A percentile compares a stretch with the other conserved stretches of the same genome.
Conservation (phyloP, 2,888 invertebrate genomes). For the Liodrosophila aerea region DNA sequence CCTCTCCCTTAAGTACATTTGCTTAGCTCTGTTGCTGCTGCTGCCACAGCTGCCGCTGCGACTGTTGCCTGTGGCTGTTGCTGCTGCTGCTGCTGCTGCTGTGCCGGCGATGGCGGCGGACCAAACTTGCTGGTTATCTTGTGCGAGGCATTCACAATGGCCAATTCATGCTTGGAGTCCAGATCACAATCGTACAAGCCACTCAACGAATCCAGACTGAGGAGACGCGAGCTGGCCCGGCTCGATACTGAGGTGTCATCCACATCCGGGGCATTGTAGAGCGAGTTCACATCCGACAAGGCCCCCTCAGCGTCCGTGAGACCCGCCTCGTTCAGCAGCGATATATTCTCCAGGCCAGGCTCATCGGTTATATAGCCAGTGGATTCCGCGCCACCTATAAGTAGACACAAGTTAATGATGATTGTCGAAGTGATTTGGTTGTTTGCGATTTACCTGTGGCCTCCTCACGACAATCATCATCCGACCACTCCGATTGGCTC, state of each 20-base stretch:
- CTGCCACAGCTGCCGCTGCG: slow-evolving; percentile 40
- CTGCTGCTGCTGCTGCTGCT: slow-evolving; percentile 26
- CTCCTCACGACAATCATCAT: slow-evolving; percentile 86
- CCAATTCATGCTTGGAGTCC: slow-evolving; percentile 83
- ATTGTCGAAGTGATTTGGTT: too few species aligned
- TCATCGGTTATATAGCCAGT: slow-evolving; percentile 94
- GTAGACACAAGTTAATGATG: background rate
- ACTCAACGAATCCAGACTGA: slow-evolving; percentile 91
- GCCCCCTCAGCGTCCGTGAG: slow-evolving; percentile 94
- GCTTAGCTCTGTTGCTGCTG: slow-evolving; percentile 34
- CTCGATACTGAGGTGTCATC: slow-evolving; percentile 91
- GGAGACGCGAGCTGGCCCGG: slow-evolving; percentile 90
- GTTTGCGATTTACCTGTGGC: slow-evolving; percentile 83
- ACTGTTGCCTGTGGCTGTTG: slow-evolving; percentile 38
- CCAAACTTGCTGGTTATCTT: slow-evolving; percentile 83
- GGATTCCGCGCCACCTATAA: slow-evolving; percentile 85
- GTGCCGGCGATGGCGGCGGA: slow-evolving; percentile 67
- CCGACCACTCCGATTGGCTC: slow-evolving; percentile 93
- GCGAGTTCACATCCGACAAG: slow-evolving; percentile 92
- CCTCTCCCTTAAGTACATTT: slow-evolving; percentile 28
- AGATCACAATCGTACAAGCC: slow-evolving; percentile 89
- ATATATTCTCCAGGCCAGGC: slow-evolving; percentile 92
- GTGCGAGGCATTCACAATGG: slow-evolving; percentile 82
- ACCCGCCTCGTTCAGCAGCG: slow-evolving; percentile 92
- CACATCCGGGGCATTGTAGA: slow-evolving; percentile 87